These are phyloP conservation scores for Pristis pectinata DNA, from an alignment of 2,797 vertebrate species.

Conservation along the genomic window DNA sequence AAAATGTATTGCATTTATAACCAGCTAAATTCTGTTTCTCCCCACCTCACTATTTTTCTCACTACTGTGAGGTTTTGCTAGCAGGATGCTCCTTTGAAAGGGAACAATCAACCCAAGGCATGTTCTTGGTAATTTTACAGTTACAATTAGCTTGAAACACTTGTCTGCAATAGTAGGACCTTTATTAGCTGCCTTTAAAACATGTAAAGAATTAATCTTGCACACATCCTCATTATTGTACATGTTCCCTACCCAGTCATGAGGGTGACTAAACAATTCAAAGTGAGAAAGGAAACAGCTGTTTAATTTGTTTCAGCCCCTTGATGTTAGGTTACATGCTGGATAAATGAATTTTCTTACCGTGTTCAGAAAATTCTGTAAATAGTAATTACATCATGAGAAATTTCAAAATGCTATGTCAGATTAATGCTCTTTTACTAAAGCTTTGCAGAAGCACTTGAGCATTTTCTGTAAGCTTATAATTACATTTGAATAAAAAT, in stretches of 20 bases:
- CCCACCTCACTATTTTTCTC: neutral
- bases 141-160: neutral
- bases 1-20: neutral
- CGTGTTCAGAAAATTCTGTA: neutral
- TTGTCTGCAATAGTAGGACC: neutral
- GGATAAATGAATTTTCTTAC: neutral
- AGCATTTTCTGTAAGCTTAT: neutral
- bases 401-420: neutral
- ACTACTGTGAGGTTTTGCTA: neutral
- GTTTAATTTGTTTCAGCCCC: neutral
- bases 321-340: neutral
- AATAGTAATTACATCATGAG: neutral
- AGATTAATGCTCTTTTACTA: neutral
- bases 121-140: neutral
- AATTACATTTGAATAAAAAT: conserved; percentile 1
- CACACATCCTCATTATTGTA: neutral
- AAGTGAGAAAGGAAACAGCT: neutral
- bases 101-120: neutral
- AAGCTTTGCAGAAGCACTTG: neutral
- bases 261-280: neutral
- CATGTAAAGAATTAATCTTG: neutral
- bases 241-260: neutral
- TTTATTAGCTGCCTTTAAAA: conserved; percentile 29
- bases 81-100: neutral
- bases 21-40: neutral